Conservation (phyloP, 2,797 vertebrate species). For the Falco novaeseelandiae region DNA sequence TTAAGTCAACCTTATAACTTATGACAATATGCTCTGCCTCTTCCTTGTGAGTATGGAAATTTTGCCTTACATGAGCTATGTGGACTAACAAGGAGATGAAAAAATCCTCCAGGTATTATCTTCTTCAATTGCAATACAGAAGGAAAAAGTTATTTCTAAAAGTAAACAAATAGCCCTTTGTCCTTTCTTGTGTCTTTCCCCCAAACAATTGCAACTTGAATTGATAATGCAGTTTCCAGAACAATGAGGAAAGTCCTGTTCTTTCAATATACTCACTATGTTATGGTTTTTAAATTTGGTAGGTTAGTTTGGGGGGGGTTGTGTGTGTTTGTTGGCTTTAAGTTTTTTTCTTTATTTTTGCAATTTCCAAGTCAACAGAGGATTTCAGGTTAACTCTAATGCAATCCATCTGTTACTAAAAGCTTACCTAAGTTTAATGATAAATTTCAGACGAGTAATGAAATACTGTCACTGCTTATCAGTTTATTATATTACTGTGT, state of each 20-base stretch:
- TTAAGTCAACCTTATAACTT: not conserved
- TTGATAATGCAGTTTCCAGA: not conserved
- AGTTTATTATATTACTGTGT: not conserved
- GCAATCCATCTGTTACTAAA: not conserved
- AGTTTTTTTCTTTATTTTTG: not conserved
- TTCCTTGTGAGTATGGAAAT: not conserved
- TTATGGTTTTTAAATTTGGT: not conserved
- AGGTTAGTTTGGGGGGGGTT: rapidly evolving
- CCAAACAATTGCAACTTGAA: not conserved
- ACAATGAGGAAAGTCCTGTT: not conserved
- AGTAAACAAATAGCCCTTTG: not conserved
- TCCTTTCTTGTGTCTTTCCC: not conserved
- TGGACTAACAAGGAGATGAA: not conserved
- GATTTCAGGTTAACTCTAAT: not conserved
- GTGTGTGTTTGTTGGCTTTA: not conserved
- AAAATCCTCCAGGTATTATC: not conserved
- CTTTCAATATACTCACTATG: not conserved
- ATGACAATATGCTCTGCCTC: not conserved
- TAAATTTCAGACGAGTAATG: not conserved
- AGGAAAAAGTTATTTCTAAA: not conserved
- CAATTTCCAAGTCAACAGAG: conserved; percentile 24
- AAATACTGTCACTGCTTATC: not conserved
- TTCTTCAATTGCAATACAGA: not conserved
- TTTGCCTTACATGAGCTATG: not conserved
- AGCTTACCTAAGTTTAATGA: not conserved